These are phyloP conservation scores for Listronotus oregonensis DNA, from an alignment of 1,140 invertebrate species.

Conservation along the genomic window DNA sequence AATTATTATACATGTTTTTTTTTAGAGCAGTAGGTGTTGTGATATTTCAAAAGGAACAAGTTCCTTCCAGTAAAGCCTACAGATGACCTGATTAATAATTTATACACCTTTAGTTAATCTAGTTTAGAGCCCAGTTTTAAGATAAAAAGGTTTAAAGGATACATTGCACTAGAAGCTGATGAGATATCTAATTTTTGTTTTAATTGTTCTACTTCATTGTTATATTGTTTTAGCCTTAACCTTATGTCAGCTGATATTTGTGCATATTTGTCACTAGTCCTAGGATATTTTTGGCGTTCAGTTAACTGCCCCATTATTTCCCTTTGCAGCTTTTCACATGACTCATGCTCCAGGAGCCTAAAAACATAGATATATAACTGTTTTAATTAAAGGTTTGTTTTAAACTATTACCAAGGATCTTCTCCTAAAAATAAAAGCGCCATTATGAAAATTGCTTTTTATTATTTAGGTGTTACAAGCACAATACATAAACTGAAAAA, in stretches of 20 bases:
- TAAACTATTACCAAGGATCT: constrained; percentile 49
- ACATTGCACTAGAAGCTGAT: constrained; percentile 59
- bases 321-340: constrained; percentile 67
- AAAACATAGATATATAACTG: constrained; percentile 31
- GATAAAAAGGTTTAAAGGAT: constrained; percentile 51
- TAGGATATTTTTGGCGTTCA: constrained; percentile 59
- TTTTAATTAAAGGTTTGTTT: constrained; percentile 14
- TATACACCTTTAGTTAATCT: too few relatives aligned
- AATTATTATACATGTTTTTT: too few relatives aligned
- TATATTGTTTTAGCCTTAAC: constrained; percentile 66
- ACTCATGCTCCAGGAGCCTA: constrained; percentile 69
- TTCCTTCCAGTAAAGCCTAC: too few relatives aligned
- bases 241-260: constrained; percentile 65
- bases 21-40: too few relatives aligned
- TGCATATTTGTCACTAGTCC: constrained; percentile 60
- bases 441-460: constrained; percentile 33
- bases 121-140: too few relatives aligned
- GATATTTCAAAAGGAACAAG: too few relatives aligned
- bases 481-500: too few relatives aligned
- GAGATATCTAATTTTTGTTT: constrained; percentile 62
- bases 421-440: constrained; percentile 50
- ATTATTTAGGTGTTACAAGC: not conserved
- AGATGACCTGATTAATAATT: too few relatives aligned
- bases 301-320: constrained; percentile 68
- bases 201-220: constrained; percentile 64